Evolutionary conservation across 2,113 vertebrate genomes (phyloP).

Genomic region (Epinephelus fuscoguttatus): DNA sequence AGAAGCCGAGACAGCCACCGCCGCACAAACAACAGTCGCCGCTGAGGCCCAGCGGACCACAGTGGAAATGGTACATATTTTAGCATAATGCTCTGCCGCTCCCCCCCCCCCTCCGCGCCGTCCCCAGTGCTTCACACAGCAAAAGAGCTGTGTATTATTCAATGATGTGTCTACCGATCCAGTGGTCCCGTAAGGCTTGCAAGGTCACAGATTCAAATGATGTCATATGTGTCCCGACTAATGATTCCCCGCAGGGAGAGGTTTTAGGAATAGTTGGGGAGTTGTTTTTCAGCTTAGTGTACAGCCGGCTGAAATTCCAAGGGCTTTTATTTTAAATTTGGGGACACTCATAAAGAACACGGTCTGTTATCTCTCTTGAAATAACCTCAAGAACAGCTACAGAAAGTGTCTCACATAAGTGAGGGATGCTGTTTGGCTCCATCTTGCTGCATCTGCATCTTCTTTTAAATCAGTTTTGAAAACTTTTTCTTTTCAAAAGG

Average conservation of each 20-base stretch:
- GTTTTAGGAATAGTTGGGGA: constrained; percentile 47
- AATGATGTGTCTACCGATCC: constrained; percentile 66
- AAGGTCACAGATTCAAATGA: constrained; percentile 65
- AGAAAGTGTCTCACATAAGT: background rate
- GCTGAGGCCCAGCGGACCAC: constrained; percentile 60
- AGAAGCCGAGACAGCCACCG: constrained; percentile 58
- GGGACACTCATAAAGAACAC: background rate
- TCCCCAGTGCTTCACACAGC: constrained; percentile 60
- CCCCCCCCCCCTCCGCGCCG: background rate
- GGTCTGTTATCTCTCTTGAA: background rate
- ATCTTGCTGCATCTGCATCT: background rate
- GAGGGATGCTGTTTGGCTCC: background rate
- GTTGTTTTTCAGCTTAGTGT: constrained; percentile 25
- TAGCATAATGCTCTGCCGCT: constrained; percentile 76
- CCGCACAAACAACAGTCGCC: constrained; percentile 65
- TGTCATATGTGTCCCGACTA: constrained; percentile 64
- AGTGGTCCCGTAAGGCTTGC: constrained; percentile 33
- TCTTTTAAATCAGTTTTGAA: no score
- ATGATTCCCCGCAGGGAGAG: constrained; percentile 58
- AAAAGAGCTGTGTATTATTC: constrained; percentile 67
- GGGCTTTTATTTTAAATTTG: constrained; percentile 14
- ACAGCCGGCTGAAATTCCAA: constrained; percentile 17
- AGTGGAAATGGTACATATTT: constrained; percentile 79
- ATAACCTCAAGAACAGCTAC: background rate
- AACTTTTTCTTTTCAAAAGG: no score